Base-by-base conservation (phyloP, 2,888 invertebrate genomes). In the Esperia sulphurella region DNA sequence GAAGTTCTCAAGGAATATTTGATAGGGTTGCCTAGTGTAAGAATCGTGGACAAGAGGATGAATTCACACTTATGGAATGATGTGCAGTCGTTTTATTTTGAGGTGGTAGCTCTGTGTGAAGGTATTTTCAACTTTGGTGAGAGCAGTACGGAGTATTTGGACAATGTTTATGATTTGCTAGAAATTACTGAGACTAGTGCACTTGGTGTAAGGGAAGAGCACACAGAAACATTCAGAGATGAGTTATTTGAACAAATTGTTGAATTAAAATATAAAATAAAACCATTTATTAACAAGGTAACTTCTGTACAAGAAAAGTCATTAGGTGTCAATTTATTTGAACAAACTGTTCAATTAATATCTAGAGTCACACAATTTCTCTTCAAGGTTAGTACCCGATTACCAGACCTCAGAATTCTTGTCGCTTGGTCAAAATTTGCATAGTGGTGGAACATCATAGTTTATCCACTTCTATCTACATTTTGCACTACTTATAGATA, bases 21-120 rank as follows among this genome's bases (percentile, higher is more conserved):
- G 5, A 56, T 52, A 40, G 64, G 63, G 5, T 62, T 88, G 46
- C 87, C 87, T 14, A 60, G 58, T 52, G 77, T 83, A 10, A 75
- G 70, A 51, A 71, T 82, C 40, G 71, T 73, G 38, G 83, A 86
- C 52, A 89, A 89, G 58, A 73, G 76, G 52, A 69, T 81, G 58
- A 89, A 88, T 61, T 67, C 68, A 39, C 77, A 79, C 31, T 58
- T 90, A n/a, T 90, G 87, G 83, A 71, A 84, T 62, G 86, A 90
- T 59, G 71, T 76, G 0, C 79, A 88, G 59, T 55, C 68, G 7
- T 83, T 90, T 59, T 87, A 67, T 61, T 53, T 55, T 21, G 64
- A 75, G 65, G 59, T 86, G 0, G 40, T 76, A 13, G 59, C 68
- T 38, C 58, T 86, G 14, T 82, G 80, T 61, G 68, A 82, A 55